Conservation (phyloP, 2,797 vertebrate species). For the Fistularia commersonii region DNA sequence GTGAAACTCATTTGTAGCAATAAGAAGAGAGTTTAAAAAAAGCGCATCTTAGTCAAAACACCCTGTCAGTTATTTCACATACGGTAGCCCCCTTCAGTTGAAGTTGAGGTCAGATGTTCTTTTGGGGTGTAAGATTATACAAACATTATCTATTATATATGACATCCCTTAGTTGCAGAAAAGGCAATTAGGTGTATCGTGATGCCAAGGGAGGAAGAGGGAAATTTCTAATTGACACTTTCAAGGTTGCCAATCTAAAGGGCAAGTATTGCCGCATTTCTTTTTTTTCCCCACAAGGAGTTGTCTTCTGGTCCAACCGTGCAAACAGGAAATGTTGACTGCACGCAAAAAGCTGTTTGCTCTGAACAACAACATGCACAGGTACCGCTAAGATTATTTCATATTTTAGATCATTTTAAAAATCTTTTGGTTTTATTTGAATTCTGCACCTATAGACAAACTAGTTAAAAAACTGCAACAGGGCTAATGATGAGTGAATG, state of each 20-base stretch:
- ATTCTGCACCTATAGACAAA: slow-evolving; percentile 18
- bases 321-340: no score
- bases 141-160: slow-evolving; percentile 67
- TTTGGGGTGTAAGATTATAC: slow-evolving; percentile 51
- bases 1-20: slow-evolving; percentile 29
- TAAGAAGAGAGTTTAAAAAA: background rate
- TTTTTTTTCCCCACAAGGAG: background rate
- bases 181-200: slow-evolving; percentile 59
- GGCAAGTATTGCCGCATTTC: slow-evolving; percentile 22
- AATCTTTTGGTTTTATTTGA: slow-evolving; percentile 6
- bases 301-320: no score
- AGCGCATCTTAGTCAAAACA: slow-evolving; percentile 25
- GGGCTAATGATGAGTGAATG: slow-evolving; percentile 21
- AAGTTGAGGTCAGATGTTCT: slow-evolving; percentile 40
- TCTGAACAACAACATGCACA: no score
- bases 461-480: slow-evolving; percentile 10
- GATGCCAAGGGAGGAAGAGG: slow-evolving; percentile 30
- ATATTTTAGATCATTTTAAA: background rate
- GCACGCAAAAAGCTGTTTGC: no score
- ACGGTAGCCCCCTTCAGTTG: slow-evolving; percentile 26
- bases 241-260: slow-evolving; percentile 39
- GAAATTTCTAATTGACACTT: slow-evolving; percentile 55
- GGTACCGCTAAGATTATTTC: background rate
- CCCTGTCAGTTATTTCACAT: slow-evolving; percentile 52
- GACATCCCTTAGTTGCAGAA: slow-evolving; percentile 45